Evolutionary conservation across 2,113 vertebrate genomes (phyloP).

Genomic region (Myrmophylax atrothorax): DNA sequence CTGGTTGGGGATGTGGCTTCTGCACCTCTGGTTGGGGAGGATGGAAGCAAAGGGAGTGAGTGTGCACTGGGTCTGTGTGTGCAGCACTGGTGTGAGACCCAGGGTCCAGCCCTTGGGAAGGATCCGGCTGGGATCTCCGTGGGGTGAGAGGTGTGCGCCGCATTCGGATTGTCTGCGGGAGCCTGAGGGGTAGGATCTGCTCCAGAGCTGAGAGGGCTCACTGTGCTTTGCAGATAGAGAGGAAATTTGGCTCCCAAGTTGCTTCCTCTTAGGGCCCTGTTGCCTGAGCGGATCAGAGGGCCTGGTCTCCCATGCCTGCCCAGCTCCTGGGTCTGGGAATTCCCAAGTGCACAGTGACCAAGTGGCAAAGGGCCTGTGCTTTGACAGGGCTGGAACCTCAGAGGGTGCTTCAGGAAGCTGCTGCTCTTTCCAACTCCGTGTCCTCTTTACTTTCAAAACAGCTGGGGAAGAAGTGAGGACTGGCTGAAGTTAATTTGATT

Average conservation of each 20-base stretch:
- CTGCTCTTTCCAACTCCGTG: background rate
- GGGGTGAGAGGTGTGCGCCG: background rate
- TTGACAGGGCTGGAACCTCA: background rate
- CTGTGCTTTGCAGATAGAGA: background rate
- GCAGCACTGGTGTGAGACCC: background rate
- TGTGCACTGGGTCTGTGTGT: background rate
- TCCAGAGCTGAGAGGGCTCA: background rate
- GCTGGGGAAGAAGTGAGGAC: background rate
- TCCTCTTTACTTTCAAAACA: background rate
- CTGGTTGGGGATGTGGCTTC: background rate
- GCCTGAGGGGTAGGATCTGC: background rate
- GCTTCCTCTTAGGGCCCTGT: conserved; percentile 21
- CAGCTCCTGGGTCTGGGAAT: background rate
- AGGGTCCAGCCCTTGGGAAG: background rate
- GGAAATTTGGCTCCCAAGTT: background rate
- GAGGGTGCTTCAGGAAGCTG: background rate
- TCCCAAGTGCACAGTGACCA: fast-evolving
- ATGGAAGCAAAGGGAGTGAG: background rate
- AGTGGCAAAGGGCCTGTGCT: background rate
- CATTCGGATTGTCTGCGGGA: fast-evolving
- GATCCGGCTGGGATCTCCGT: background rate
- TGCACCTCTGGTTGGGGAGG: background rate
- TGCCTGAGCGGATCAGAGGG: background rate
- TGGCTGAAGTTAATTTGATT: background rate
- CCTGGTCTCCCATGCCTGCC: background rate